These are phyloP conservation scores for Miniopterus natalensis DNA, from an alignment of 2,113 vertebrate genomes.

Conservation along the genomic window DNA sequence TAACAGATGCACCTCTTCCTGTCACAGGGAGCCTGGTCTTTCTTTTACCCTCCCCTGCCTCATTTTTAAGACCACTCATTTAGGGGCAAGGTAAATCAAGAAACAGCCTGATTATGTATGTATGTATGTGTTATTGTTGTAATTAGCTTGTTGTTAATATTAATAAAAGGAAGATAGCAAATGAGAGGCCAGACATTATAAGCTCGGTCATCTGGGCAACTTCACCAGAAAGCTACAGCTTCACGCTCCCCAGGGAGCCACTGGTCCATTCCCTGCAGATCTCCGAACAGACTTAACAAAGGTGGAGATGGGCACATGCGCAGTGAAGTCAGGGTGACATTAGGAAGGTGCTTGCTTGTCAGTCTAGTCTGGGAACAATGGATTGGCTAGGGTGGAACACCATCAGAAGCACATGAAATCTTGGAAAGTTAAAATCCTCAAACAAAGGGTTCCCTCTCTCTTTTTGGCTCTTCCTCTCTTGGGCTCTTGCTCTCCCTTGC, in stretches of 20 bases:
- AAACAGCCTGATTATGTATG: neutral
- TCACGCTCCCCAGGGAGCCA: neutral
- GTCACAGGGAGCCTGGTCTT: neutral
- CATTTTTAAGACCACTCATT: neutral
- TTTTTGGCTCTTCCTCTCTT: neutral
- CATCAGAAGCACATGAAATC: neutral
- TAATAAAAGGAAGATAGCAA: neutral
- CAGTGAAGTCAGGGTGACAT: neutral
- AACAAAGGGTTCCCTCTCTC: neutral
- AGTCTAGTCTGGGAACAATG: neutral
- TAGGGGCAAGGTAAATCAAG: neutral
- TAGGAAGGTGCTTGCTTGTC: neutral
- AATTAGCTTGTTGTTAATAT: neutral
- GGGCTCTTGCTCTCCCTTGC: neutral
- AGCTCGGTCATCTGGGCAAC: neutral
- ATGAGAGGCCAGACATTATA: neutral
- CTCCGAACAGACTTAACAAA: neutral
- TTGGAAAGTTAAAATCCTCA: neutral
- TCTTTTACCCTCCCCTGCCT: neutral
- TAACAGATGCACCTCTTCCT: conserved; percentile 4
- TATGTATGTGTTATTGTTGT: neutral
- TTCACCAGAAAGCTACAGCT: neutral
- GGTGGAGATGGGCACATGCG: neutral
- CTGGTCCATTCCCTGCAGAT: neutral
- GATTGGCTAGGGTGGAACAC: neutral